Percentiles rank a stretch among this genome's conserved stretches.
phyloP scores from a whole-genome alignment of 2,888 invertebrate genomes.

The Beris morrisii region DNA sequence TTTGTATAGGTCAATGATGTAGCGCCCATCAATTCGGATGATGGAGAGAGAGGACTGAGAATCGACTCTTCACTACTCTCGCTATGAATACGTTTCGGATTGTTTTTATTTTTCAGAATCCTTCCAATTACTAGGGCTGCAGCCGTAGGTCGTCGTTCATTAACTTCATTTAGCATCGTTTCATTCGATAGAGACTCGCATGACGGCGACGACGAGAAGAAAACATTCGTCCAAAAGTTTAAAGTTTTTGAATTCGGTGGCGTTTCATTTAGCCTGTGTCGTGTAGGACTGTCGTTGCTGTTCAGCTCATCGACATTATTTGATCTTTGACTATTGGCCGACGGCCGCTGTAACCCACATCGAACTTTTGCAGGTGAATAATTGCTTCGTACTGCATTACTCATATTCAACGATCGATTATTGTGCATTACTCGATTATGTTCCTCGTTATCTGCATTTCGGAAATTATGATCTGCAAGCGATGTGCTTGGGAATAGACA shows the following conservation, averaged over 20 bases:
- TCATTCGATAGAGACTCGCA: constrained; percentile 33
- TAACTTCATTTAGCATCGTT: not conserved
- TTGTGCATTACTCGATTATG: not conserved
- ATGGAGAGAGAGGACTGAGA: not conserved
- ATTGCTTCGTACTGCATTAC: not conserved
- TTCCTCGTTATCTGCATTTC: not conserved
- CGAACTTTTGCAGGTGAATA: not conserved
- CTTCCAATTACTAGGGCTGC: constrained; percentile 30
- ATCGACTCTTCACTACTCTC: not conserved
- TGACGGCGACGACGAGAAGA: constrained; percentile 35
- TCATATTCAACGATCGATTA: constrained; percentile 9
- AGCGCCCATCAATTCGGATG: not conserved
- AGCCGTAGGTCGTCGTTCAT: constrained; percentile 19
- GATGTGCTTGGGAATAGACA: not conserved
- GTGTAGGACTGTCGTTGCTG: not conserved
- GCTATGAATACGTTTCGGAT: too few relatives aligned
- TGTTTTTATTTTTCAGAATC: constrained; percentile 31
- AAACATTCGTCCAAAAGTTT: constrained; percentile 37
- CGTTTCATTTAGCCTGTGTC: not conserved
- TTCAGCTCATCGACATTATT: constrained; percentile 1
- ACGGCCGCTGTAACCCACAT: too few relatives aligned
- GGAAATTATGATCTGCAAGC: not conserved
- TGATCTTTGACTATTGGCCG: not conserved
- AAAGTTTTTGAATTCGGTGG: constrained; percentile 32
- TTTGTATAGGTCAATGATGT: not conserved